These are phyloP conservation scores for Bibio marci DNA, from an alignment of 2,888 invertebrate genomes.

Conservation along the genomic window DNA sequence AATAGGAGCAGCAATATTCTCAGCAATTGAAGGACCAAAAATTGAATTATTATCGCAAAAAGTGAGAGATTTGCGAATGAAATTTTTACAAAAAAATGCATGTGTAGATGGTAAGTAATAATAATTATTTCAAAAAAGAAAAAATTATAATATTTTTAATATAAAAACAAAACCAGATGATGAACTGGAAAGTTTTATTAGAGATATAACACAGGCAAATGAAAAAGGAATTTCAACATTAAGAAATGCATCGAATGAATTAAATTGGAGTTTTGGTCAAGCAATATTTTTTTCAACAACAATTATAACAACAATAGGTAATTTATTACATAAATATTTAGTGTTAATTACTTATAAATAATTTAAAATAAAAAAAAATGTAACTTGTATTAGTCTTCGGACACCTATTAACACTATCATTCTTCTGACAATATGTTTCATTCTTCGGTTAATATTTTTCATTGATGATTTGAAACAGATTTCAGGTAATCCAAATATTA, in stretches of 20 bases:
- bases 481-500: too few relatives aligned
- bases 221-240: constrained; percentile 62
- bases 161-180: too few relatives aligned
- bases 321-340: not conserved
- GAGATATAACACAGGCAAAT: constrained; percentile 53
- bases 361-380: too few relatives aligned
- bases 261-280: constrained; percentile 84
- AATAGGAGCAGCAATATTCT: constrained; percentile 61
- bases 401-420: too few relatives aligned
- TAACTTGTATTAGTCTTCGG: too few relatives aligned
- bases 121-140: constrained; percentile 1
- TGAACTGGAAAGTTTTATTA: constrained; percentile 53
- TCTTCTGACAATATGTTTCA: too few relatives aligned
- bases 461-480: too few relatives aligned
- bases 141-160: not conserved
- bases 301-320: constrained; percentile 77
- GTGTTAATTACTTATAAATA: too few relatives aligned
- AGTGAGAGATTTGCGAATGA: constrained; percentile 35
- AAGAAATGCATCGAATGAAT: constrained; percentile 56
- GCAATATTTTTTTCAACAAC: constrained; percentile 78
- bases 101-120: constrained; percentile 46
- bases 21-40: constrained; percentile 58
- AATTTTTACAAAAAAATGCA: constrained; percentile 42
- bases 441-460: too few relatives aligned
- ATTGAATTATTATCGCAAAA: constrained; percentile 39